Percentiles rank a stretch among this genome's conserved stretches.
phyloP scores from a whole-genome alignment of 2,113 vertebrate species.

The Bambusicola thoracicus region DNA sequence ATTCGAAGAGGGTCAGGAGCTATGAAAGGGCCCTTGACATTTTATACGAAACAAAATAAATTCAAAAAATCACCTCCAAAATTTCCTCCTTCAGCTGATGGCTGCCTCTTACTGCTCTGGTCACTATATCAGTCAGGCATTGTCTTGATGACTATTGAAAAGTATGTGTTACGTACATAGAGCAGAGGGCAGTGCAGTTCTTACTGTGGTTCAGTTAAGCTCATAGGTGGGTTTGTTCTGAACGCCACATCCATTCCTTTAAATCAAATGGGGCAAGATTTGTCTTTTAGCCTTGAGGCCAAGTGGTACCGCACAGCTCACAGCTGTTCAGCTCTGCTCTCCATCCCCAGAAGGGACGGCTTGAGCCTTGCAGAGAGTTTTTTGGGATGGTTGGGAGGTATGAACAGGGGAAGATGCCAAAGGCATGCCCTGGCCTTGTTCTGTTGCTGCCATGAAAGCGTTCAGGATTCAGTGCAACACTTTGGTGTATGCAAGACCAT shows the following conservation, averaged over 20 bases:
- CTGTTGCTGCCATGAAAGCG: neutral
- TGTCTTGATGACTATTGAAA: no score
- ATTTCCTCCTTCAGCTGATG: neutral
- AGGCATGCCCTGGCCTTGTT: neutral
- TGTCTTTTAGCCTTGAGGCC: neutral
- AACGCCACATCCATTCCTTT: neutral
- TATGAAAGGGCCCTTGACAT: neutral
- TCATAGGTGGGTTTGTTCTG: neutral
- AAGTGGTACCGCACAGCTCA: neutral
- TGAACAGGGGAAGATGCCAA: no score
- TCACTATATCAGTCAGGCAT: neutral
- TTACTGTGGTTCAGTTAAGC: neutral
- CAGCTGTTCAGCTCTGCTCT: neutral
- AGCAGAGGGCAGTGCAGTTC: neutral
- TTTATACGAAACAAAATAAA: neutral
- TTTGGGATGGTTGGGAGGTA: neutral
- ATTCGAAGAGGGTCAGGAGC: neutral
- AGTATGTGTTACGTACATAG: neutral
- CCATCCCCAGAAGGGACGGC: neutral
- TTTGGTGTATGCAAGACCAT: no score
- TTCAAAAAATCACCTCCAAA: neutral
- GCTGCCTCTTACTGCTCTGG: neutral
- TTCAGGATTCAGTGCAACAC: neutral
- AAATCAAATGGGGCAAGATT: neutral
- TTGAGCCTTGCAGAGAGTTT: neutral